phyloP scores from a whole-genome alignment of 1,140 invertebrate genomes.

The Drosophila ercepeae region DNA sequence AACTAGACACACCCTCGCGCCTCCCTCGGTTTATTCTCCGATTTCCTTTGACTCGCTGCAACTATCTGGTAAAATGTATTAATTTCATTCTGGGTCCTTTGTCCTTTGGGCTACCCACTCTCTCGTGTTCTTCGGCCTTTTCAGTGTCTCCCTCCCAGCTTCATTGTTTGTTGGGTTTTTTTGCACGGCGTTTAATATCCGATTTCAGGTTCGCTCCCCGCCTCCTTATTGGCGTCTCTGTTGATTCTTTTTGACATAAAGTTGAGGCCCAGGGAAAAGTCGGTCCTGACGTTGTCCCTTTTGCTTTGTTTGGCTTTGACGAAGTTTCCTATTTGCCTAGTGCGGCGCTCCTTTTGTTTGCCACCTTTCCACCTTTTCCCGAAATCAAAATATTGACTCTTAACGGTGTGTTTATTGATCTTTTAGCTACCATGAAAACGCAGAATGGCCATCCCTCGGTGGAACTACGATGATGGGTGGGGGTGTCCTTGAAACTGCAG shows the following conservation, averaged over 20 bases:
- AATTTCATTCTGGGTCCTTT: conserved; percentile 55
- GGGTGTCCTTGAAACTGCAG: background rate
- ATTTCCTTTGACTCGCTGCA: conserved; percentile 5
- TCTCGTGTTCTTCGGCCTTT: conserved; percentile 26
- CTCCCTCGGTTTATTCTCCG: background rate
- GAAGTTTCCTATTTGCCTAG: conserved; percentile 66
- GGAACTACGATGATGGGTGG: too few relatives aligned
- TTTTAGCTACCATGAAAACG: conserved; percentile 11
- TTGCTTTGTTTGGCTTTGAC: conserved; percentile 34
- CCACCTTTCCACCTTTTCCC: background rate
- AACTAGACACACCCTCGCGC: conserved; percentile 15
- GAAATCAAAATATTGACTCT: conserved; percentile 78
- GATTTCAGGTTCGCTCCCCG: conserved; percentile 64
- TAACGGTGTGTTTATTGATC: conserved; percentile 68
- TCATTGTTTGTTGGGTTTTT: conserved; percentile 44
- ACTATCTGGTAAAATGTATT: conserved; percentile 49
- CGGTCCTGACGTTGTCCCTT: conserved; percentile 17
- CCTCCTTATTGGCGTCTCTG: background rate
- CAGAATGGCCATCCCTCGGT: too few relatives aligned
- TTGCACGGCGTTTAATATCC: conserved; percentile 77
- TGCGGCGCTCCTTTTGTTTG: conserved; percentile 56
- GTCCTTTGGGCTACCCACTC: conserved; percentile 19
- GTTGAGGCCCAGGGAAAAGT: conserved; percentile 24
- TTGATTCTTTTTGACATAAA: conserved; percentile 52
- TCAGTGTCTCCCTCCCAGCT: conserved; percentile 41